Base-by-base conservation (phyloP, 2,797 vertebrate genomes). In the Adelosebastes latens region DNA sequence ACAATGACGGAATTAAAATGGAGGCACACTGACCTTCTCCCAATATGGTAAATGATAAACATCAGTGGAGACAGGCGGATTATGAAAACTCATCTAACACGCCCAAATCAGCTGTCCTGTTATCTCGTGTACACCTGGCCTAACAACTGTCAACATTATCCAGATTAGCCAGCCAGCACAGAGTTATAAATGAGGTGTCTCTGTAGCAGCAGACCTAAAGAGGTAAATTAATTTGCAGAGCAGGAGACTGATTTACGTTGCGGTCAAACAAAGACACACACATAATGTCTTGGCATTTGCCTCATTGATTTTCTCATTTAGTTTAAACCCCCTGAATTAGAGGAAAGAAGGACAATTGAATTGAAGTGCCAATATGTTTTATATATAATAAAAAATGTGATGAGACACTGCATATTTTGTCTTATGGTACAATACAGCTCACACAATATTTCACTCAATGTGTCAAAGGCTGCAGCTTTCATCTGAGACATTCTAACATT, bases 241-340 rank as follows among this genome's bases (percentile, higher is more conserved):
- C 42, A 20, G 25, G 22, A 58, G 27, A 34, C 24, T 29, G 29
- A 46, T 74, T 61, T 65, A 18, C 25, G 25, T 20, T 61, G 42
- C 11, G 14, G 20, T 29, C 53, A 67, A 36, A 68, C 69, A 77
- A 53, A 69, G 14, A 72, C 27, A 56, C 36, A 70, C 58, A 77
- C n/a, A 4, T 8, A 6, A 58, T 13, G 46, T 31, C 69, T 31
- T 32, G 6, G 3, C 22, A 59, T 49, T 58, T 68, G 42, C 53
- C 42, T 79, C 39, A 82, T 61, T 69, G 73, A 82, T 81, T 59
- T 65, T 58, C 27, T 60, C 32, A 72, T 72, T 64, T 39, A 63
- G n/a, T 7, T 70, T 27, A 8, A 73, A 79, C 11, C 11, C 13
- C 8, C 59, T 32, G 29, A 27, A 64, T 49, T 16, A 55, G 29